phyloP scores from a whole-genome alignment of 92 coral and sea anemone species.

The Phymanthus crucifer region DNA sequence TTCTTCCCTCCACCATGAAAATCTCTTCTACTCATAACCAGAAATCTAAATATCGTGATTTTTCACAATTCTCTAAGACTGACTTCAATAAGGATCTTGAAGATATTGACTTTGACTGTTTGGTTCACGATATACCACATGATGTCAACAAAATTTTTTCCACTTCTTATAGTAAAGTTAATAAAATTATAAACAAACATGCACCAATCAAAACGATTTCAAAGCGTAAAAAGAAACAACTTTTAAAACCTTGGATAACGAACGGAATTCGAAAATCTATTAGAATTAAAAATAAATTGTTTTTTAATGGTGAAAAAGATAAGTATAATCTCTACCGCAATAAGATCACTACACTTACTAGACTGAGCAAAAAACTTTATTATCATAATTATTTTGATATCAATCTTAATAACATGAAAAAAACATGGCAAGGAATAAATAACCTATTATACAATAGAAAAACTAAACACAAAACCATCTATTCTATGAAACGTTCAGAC shows the following conservation, averaged over 20 bases:
- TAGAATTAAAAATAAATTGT: slow-evolving; percentile 24
- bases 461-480: background rate
- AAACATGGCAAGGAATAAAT: slow-evolving; percentile 17
- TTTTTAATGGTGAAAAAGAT: slow-evolving; percentile 7
- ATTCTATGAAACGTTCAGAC: slow-evolving; percentile 5
- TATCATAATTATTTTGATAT: slow-evolving; percentile 39
- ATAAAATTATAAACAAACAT: slow-evolving; percentile 12
- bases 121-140: background rate
- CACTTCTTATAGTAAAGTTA: slow-evolving; percentile 24
- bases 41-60: slow-evolving; percentile 8
- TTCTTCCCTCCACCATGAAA: background rate
- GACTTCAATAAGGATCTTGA: background rate
- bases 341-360: slow-evolving; percentile 13
- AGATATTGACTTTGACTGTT: background rate
- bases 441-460: background rate
- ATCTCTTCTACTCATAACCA: background rate
- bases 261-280: slow-evolving; percentile 40
- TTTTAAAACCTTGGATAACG: slow-evolving; percentile 38
- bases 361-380: slow-evolving; percentile 23
- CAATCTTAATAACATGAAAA: slow-evolving; percentile 28
- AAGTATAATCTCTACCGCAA: slow-evolving; percentile 4
- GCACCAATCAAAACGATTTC: slow-evolving; percentile 28
- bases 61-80: background rate
- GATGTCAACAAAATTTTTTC: slow-evolving; percentile 10
- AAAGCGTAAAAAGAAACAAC: slow-evolving; percentile 28